Conservation (phyloP, 1,140 invertebrate genomes). For the Probaryconus sp. region DNA sequence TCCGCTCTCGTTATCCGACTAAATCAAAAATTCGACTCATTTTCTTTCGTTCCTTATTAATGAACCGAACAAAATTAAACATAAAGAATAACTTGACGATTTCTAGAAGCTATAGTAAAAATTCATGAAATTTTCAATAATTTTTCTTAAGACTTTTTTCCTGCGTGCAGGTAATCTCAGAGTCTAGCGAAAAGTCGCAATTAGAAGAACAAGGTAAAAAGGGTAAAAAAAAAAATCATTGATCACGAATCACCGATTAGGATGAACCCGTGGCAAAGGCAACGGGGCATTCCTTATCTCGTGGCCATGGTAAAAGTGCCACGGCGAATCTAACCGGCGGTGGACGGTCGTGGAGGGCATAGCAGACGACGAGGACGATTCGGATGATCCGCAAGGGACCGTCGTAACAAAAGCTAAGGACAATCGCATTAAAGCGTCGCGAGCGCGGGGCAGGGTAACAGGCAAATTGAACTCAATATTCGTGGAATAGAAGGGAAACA, state of each 20-base stretch:
- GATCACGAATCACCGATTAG: conserved; percentile 58
- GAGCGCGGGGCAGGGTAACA: conserved; percentile 62
- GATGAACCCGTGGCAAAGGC: conserved; percentile 32
- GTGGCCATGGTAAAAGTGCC: conserved; percentile 31
- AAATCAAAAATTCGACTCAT: no score
- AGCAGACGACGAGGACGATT: conserved; percentile 54
- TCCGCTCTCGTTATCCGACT: no score
- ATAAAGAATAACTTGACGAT: no score
- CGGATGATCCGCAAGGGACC: conserved; percentile 62
- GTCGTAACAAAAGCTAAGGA: conserved; percentile 69
- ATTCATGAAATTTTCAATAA: no score
- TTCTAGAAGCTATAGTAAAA: no score
- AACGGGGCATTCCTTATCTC: conserved; percentile 56
- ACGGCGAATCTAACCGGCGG: conserved; percentile 29
- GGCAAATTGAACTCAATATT: conserved; percentile 79
- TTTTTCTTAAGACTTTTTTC: no score
- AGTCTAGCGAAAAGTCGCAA: conserved; percentile 17
- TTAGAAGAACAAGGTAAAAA: conserved; percentile 39
- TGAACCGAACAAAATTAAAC: no score
- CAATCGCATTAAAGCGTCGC: conserved; percentile 73
- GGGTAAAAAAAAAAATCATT: no score
- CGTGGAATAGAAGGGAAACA: conserved; percentile 76
- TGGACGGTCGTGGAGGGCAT: conserved; percentile 22
- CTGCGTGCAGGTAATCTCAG: no score
- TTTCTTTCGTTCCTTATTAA: no score